A percentile compares a stretch with the other conserved stretches of the same genome.
phyloP scores from a whole-genome alignment of 2,888 invertebrate genomes.

The Embidobia sp. region DNA sequence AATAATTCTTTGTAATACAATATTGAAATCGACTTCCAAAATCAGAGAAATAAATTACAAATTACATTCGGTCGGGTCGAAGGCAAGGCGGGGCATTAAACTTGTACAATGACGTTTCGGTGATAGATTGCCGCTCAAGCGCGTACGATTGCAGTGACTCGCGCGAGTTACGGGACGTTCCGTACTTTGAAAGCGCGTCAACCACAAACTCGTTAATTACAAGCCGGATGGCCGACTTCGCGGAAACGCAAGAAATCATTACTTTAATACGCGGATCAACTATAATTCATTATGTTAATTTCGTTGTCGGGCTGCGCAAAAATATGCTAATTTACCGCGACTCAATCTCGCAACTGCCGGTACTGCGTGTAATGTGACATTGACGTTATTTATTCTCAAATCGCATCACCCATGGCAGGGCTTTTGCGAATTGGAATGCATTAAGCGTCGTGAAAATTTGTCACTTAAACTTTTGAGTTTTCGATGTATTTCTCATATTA shows the following conservation, averaged over 20 bases:
- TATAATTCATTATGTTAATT: slow-evolving; percentile 63
- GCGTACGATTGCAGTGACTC: slow-evolving; percentile 51
- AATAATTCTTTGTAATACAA: no score
- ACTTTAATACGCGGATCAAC: slow-evolving; percentile 55
- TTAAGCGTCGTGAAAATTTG: slow-evolving; percentile 22
- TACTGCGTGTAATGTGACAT: slow-evolving; percentile 44
- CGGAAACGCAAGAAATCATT: slow-evolving; percentile 62
- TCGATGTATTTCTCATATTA: not conserved
- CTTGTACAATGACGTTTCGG: slow-evolving; percentile 62
- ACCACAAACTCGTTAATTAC: slow-evolving; percentile 61
- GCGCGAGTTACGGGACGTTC: slow-evolving; percentile 38
- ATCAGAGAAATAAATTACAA: no score
- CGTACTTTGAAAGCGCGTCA: slow-evolving; percentile 45
- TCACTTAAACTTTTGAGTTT: slow-evolving; percentile 17
- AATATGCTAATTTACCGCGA: slow-evolving; percentile 58
- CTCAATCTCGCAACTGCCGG: slow-evolving; percentile 38
- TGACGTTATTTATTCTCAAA: slow-evolving; percentile 58
- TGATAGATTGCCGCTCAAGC: slow-evolving; percentile 62
- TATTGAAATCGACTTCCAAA: no score
- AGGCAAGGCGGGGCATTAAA: slow-evolving; percentile 52
- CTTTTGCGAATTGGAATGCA: slow-evolving; percentile 24
- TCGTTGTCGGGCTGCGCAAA: slow-evolving; percentile 47
- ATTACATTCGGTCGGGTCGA: slow-evolving; percentile 21
- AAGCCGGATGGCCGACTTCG: slow-evolving; percentile 45
- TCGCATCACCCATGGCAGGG: slow-evolving; percentile 40